Evolutionary conservation across 1,140 invertebrate genomes (phyloP), one percentile per base, ranked within the genome.

Genomic region (Anastrepha ludens): DNA sequence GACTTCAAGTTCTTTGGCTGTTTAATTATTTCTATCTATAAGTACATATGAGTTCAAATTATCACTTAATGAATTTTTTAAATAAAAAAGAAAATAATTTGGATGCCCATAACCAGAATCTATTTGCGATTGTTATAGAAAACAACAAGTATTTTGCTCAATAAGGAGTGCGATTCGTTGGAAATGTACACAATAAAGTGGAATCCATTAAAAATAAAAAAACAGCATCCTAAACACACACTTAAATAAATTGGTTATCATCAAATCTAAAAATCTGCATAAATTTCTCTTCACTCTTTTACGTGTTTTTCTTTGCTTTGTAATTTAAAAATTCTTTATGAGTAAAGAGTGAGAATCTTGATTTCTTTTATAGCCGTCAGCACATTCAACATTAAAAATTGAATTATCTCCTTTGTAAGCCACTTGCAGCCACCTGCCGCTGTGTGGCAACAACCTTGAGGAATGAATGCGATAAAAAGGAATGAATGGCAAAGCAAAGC

Each of bases 351-450:
- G 41, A 47, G 44, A 74, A 47, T 47, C 67, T 47, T 47, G 41
- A 74, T 74, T 81, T 81, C 47, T 81, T 81, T 81, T 81, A 81
- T 20, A 55, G 9, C 17, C 47, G 8, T 20, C 47, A 20, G 7
- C 17, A 55, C 74, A 47, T 81, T 55, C 47, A 81, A 81, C 74
- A 29, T 55, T 58, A 47, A 50, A 81, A 81, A 81, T 81, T 81
- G 47, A 81, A 81, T 81, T 81, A 81, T 81, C 55, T 81, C n/a
- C 74, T 81, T 81, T 58, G 17, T 81, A 8, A 58, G 47, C n/a
- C 47, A 81, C 74, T 29, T 81, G 17, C 44, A 81, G 17, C 8
- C 74, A 81, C 17, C 74, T 81, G 74, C 13, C n/a, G 44, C 47
- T 74, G 29, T 50, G 13, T 74, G 70, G 7, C 47, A 81, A 81